A percentile compares a stretch with the other conserved stretches of the same genome.
These are phyloP conservation scores for Beris chalybata DNA, from an alignment of 2,888 invertebrate genomes.

Conservation along the genomic window DNA sequence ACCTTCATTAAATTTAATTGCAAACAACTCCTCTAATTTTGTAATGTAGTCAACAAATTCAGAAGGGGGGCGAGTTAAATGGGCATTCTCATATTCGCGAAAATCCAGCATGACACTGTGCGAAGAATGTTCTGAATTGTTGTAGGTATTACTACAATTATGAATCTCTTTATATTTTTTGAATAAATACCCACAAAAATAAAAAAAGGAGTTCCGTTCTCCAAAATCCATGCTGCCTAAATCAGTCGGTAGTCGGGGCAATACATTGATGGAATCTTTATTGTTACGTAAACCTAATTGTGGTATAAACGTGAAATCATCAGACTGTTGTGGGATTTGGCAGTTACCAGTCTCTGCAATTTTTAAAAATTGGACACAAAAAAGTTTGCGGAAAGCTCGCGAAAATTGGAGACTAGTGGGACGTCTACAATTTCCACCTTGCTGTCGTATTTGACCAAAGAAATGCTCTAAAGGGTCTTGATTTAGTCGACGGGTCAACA, in stretches of 20 bases:
- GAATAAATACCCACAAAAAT: slow-evolving; percentile 5
- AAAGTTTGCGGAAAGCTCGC: background rate
- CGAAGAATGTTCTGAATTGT: background rate
- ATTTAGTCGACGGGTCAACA: background rate
- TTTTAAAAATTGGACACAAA: background rate
- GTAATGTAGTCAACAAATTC: too few relatives aligned
- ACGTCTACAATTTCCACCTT: background rate
- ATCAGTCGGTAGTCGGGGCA: background rate
- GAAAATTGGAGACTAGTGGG: background rate
- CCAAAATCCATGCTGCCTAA: background rate
- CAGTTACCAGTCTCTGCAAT: background rate
- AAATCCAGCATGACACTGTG: background rate
- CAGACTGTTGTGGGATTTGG: too few relatives aligned
- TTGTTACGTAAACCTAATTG: too few relatives aligned
- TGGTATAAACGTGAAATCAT: too few relatives aligned
- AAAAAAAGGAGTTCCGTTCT: background rate
- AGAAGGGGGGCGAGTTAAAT: too few relatives aligned
- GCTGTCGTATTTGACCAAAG: background rate
- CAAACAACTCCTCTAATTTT: too few relatives aligned
- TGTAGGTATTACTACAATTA: background rate
- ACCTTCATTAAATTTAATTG: too few relatives aligned
- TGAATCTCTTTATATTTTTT: background rate
- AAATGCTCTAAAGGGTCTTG: background rate
- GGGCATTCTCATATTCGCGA: too few relatives aligned
- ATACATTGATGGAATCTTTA: background rate